Base-by-base conservation (phyloP, 2,888 invertebrate genomes). In the Troides helena region DNA sequence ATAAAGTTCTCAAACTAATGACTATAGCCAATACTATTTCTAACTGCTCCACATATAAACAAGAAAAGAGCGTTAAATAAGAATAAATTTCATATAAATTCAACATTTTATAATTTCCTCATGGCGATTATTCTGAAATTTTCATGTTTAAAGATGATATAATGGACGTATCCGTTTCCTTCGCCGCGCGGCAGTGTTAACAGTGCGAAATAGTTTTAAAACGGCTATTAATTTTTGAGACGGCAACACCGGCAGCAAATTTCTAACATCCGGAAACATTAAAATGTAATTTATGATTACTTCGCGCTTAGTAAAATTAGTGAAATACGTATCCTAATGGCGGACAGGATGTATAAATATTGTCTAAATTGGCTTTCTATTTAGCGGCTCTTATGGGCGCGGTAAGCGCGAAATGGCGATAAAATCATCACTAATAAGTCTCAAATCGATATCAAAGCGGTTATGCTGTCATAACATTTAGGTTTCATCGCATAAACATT, bases 141-240 rank as follows among this genome's bases (percentile, higher is more conserved):
- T 80, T 83, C 85, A 77, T 85, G 85, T 86, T 85, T 85, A 79
- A 81, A 82, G 78, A 83, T 86, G 87, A 88, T 87, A 86, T 89
- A 91, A 88, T 85, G 81, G 85, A 82, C 84, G 80, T 85, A 84
- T 92, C 91, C 91, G 86, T 80, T 90, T 90, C 89, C 91, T 84
- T 85, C 83, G 77, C 72, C 83, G 77, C 72, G 72, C 76, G 73
- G 77, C 74, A 79, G 83, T 82, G 86, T 85, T 87, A 85, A 86
- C 86, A 88, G 80, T 90, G 90, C 92, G 81, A 92, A 92, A 92
- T 89, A 88, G 87, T 89, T 89, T 87, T 85, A 87, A 88, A 88
- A 84, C 82, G 74, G 80, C 86, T 85, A 88, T 90, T 87, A 89
- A 89, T 89, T 90, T 88, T 89, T 89, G 86, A 89, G 86, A 86